These are phyloP conservation scores for Drosophila mimetica DNA, from an alignment of 2,888 invertebrate species.

Conservation along the genomic window DNA sequence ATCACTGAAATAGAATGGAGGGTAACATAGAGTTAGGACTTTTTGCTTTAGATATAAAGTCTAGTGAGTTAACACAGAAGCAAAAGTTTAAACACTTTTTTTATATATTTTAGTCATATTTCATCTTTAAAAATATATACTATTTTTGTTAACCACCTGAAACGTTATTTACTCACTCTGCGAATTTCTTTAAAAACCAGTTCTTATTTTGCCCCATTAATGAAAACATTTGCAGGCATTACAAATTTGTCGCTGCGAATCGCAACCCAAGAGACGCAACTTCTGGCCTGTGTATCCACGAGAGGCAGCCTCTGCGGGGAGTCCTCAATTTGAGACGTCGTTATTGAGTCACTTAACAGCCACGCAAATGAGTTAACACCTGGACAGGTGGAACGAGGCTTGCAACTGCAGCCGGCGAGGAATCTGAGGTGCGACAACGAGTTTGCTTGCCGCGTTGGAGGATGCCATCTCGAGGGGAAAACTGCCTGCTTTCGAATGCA, in stretches of 20 bases:
- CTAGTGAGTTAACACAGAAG: no score
- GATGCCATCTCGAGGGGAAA: background rate
- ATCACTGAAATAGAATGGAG: background rate
- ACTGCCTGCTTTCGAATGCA: slow-evolving; percentile 60
- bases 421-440: slow-evolving; percentile 15
- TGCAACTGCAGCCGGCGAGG: background rate
- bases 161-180: background rate
- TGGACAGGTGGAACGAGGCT: slow-evolving; percentile 39
- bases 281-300: slow-evolving; percentile 8
- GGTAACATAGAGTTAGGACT: background rate
- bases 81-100: background rate
- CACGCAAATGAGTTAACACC: slow-evolving; percentile 79
- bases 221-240: slow-evolving; percentile 53
- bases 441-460: slow-evolving; percentile 14
- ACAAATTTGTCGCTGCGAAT: slow-evolving; percentile 68
- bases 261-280: slow-evolving; percentile 28
- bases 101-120: no score
- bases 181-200: background rate
- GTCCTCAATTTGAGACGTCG: slow-evolving; percentile 69
- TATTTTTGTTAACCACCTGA: no score
- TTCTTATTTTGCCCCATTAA: slow-evolving; percentile 24
- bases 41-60: no score
- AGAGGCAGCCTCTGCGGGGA: slow-evolving; percentile 59
- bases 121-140: no score
- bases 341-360: slow-evolving; percentile 77